Evolutionary conservation across 1,140 invertebrate genomes (phyloP).

Genomic region (Papilio dardanus): DNA sequence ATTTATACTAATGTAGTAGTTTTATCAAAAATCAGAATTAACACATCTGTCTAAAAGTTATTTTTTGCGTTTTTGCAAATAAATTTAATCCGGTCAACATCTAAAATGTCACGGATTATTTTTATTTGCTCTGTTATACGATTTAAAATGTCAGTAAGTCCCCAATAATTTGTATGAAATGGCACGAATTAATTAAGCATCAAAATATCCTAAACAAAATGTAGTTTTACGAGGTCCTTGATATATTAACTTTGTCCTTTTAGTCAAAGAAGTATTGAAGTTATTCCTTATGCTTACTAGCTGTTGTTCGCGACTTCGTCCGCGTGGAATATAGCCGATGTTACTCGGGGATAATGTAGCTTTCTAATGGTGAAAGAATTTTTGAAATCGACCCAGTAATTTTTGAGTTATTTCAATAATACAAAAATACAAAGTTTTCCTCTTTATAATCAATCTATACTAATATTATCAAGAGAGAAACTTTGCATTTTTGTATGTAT

Average conservation of each 20-base stretch:
- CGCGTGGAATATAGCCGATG: too few relatives aligned
- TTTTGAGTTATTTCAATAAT: too few relatives aligned
- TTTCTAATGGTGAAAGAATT: too few relatives aligned
- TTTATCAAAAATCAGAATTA: slow-evolving; percentile 31
- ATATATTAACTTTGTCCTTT: too few relatives aligned
- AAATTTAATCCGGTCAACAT: slow-evolving; percentile 47
- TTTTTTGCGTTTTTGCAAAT: slow-evolving; percentile 40
- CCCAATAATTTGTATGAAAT: background rate
- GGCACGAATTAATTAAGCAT: background rate
- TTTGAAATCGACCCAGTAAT: too few relatives aligned
- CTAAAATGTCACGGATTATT: slow-evolving; percentile 46
- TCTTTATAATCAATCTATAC: too few relatives aligned
- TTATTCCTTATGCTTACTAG: background rate
- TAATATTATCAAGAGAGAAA: too few relatives aligned
- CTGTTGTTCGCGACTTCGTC: too few relatives aligned
- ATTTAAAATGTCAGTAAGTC: background rate
- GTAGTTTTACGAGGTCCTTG: background rate
- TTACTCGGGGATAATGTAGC: too few relatives aligned
- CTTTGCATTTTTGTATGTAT: too few relatives aligned
- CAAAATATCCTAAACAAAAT: background rate
- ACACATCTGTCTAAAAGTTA: slow-evolving; percentile 47
- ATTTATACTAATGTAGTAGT: background rate
- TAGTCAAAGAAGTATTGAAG: background rate
- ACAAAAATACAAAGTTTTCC: too few relatives aligned
- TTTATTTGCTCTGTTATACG: slow-evolving; percentile 10